These are phyloP conservation scores for Fundulus diaphanus DNA, from an alignment of 2,797 vertebrate genomes.

Conservation along the genomic window DNA sequence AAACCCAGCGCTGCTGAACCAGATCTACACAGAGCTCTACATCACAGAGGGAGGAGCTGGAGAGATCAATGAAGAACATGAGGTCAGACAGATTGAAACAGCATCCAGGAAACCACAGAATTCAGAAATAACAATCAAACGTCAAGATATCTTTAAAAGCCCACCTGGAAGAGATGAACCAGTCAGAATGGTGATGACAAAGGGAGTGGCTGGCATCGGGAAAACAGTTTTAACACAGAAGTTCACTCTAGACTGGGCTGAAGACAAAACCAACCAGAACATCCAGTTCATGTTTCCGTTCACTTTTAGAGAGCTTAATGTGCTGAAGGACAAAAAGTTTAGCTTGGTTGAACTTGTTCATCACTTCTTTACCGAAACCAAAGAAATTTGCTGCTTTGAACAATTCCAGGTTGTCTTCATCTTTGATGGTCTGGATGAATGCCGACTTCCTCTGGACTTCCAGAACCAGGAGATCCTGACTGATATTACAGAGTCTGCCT, in stretches of 20 bases:
- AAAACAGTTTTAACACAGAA: not conserved
- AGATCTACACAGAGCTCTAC: slow-evolving; percentile 16
- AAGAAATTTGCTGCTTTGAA: not conserved
- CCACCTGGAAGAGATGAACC: not conserved
- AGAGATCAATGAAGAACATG: not conserved
- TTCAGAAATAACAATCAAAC: not conserved
- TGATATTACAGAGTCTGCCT: not conserved
- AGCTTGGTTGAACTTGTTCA: not conserved
- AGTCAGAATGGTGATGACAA: slow-evolving; percentile 8
- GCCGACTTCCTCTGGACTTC: not conserved
- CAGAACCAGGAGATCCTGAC: not conserved
- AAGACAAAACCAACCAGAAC: not conserved
- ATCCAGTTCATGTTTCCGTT: not conserved
- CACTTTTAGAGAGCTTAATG: not conserved
- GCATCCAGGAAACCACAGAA: not conserved
- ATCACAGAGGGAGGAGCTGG: not conserved
- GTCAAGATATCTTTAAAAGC: not conserved
- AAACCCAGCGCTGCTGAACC: not conserved
- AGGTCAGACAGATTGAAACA: not conserved
- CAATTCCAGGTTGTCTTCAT: not conserved
- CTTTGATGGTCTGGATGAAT: not conserved
- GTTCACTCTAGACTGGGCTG: not conserved
- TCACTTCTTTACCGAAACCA: not conserved
- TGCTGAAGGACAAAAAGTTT: not conserved
- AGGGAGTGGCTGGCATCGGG: slow-evolving; percentile 11